phyloP scores from a whole-genome alignment of 2,797 vertebrate genomes.

The Lepus townsendii region DNA sequence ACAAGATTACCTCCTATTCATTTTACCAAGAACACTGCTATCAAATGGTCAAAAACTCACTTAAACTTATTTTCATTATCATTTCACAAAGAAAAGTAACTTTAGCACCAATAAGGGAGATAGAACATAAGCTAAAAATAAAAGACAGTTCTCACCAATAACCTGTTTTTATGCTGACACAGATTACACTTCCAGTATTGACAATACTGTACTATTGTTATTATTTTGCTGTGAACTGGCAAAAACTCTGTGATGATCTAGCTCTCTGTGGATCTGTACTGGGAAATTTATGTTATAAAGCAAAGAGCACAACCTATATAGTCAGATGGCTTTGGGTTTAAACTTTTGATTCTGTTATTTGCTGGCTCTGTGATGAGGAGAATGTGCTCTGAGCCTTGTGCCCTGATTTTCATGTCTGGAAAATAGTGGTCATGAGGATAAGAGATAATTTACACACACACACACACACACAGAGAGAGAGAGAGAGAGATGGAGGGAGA shows the following conservation, averaged over 20 bases:
- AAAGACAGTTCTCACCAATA: slow-evolving; percentile 35
- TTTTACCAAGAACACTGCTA: not conserved
- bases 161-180: not conserved
- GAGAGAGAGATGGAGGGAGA: too few species aligned
- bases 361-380: not conserved
- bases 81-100: slow-evolving; percentile 47
- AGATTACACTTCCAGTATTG: not conserved
- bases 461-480: too few species aligned
- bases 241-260: not conserved
- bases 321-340: not conserved
- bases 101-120: not conserved
- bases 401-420: not conserved
- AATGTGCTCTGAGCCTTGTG: not conserved
- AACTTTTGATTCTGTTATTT: slow-evolving; percentile 18
- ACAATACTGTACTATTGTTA: not conserved
- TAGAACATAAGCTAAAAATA: slow-evolving; percentile 11
- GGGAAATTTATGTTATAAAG: not conserved
- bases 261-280: not conserved
- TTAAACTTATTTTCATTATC: not conserved
- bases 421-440: not conserved
- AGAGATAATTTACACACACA: not conserved
- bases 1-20: slow-evolving; percentile 8
- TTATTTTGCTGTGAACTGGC: not conserved
- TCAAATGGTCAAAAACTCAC: not conserved
- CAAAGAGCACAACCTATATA: not conserved